Conservation (phyloP, 2,113 vertebrate species). For the Hydrolagus affinis region DNA sequence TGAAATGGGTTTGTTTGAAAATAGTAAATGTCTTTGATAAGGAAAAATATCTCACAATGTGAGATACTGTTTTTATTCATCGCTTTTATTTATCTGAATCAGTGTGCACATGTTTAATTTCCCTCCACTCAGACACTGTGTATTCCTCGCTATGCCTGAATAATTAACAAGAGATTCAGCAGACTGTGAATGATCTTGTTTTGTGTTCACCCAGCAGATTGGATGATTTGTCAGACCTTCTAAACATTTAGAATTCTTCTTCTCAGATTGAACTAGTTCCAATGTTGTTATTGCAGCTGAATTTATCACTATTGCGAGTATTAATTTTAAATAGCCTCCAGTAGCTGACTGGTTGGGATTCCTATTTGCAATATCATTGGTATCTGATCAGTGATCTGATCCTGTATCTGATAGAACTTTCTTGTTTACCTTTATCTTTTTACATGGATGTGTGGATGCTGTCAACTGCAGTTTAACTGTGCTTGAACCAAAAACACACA, state of each 20-base stretch:
- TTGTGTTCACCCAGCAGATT: neutral
- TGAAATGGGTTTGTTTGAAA: neutral
- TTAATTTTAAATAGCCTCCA: conserved; percentile 10
- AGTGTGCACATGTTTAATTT: neutral
- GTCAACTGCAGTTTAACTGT: neutral
- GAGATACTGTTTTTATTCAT: neutral
- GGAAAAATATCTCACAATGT: neutral
- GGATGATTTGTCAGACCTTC: neutral
- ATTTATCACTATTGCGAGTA: neutral
- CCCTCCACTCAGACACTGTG: neutral
- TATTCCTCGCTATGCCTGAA: neutral
- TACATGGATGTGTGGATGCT: neutral
- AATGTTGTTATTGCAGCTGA: neutral
- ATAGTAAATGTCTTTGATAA: neutral
- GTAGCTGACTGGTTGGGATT: neutral
- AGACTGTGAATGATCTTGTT: neutral
- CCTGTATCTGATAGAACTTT: neutral
- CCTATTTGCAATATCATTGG: conserved; percentile 1
- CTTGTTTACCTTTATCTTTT: conserved; percentile 12
- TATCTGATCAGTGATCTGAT: neutral
- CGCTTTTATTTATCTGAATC: neutral
- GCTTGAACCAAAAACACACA: neutral
- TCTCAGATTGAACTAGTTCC: neutral
- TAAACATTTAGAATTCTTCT: neutral
- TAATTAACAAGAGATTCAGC: neutral